Base-by-base conservation (phyloP, 2,888 invertebrate species). In the Marasmarcha lunaedactyla region DNA sequence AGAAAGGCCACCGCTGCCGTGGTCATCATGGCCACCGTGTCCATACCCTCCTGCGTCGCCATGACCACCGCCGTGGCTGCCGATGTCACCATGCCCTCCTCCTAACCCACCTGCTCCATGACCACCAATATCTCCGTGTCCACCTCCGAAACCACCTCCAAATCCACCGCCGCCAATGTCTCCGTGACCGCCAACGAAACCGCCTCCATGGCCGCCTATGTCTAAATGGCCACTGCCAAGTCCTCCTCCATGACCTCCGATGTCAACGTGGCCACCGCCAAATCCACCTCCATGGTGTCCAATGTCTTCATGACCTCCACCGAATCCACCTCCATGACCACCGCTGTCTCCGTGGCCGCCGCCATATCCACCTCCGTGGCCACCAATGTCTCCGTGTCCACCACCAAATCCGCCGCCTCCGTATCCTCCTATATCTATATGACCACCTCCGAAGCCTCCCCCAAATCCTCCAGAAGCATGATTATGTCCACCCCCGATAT, bases 401-500 rank as follows among this genome's bases (percentile, higher is more conserved):
- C 51, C 52, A 35, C 62, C 66, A 2, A 53, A 54, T 14, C 49
- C 50, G 5, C 49, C 48, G 13, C 46, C 43, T 33, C 42, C 14
- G 39, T 47, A 57, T 27, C 49, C 42, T 7, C 49, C 45, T 7
- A 46, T 46, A 2, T 45, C 46, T 2, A 43, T 50, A 15, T 49
- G 45, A 12, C 54, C 52, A 27, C 51, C 52, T 35, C 56, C 58
- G 33, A 49, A 45, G 35, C 62, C 66, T 2, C 54, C 54, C 15
- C n/a, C n/a, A n/a, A n/a, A n/a, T n/a, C 57, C 52, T 39, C 49
- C 46, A 37, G 48, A 39, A 12, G 49, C 50, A 34, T 50, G 49
- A 1, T 58, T 65, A 27, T 61, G 55, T 11, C 57, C 55, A 5
- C 59, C 60, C 39, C 55, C 58, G 15, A 55, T 50, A 11, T 47